Conservation (phyloP, 2,888 invertebrate genomes). For the Steinernema scapterisci region DNA sequence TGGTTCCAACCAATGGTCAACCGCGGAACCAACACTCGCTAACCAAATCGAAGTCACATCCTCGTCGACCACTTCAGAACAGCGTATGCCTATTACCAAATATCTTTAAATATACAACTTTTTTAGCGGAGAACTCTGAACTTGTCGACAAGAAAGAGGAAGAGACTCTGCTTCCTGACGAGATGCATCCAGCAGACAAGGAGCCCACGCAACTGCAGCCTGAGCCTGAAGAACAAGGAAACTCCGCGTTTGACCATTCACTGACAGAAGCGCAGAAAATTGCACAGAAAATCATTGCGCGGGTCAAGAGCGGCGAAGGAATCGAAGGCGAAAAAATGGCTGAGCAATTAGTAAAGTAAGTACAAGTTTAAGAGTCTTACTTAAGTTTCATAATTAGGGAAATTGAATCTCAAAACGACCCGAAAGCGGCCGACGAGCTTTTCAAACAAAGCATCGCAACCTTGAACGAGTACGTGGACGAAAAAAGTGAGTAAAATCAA, state of each 20-base stretch:
- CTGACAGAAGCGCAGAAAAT: constrained; percentile 38
- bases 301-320: constrained; percentile 33
- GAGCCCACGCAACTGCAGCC: not conserved
- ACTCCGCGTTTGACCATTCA: not conserved
- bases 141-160: not conserved
- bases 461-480: constrained; percentile 20
- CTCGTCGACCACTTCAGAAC: constrained; percentile 6
- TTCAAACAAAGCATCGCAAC: constrained; percentile 48
- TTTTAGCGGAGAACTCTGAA: not conserved
- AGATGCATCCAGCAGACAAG: not conserved
- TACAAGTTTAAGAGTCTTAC: too few relatives aligned
- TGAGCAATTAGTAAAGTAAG: constrained; percentile 34
- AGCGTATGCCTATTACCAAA: not conserved
- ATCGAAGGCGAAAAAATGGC: constrained; percentile 32
- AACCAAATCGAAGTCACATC: constrained; percentile 18
- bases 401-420: constrained; percentile 49
- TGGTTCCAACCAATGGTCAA: not conserved
- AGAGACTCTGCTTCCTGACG: not conserved
- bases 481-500: not conserved
- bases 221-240: not conserved
- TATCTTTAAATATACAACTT: not conserved
- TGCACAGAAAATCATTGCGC: constrained; percentile 38
- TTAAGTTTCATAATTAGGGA: constrained; percentile 40
- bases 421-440: constrained; percentile 47
- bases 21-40: not conserved